Percentiles rank a stretch among this genome's conserved stretches.
Conservation (phyloP, 2,113 vertebrate species). For the Prolemur simus region DNA sequence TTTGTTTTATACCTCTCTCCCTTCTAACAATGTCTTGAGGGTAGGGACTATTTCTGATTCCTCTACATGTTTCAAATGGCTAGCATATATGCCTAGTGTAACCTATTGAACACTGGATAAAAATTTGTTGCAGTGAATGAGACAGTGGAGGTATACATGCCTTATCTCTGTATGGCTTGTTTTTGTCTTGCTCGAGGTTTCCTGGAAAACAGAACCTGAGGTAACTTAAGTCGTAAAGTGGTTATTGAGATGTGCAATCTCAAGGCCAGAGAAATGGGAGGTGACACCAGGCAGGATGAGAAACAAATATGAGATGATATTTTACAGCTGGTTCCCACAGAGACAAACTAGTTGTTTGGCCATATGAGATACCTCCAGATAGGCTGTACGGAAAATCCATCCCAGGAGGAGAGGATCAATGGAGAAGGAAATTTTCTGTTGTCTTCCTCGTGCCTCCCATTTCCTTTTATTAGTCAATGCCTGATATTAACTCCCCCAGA, state of each 20-base stretch:
- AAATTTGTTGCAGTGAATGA: background rate
- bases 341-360: background rate
- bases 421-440: background rate
- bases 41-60: background rate
- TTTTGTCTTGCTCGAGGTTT: background rate
- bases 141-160: background rate
- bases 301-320: background rate
- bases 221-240: background rate
- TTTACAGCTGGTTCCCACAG: background rate
- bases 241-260: background rate
- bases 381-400: background rate
- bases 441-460: background rate
- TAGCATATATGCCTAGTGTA: background rate
- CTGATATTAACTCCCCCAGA: background rate
- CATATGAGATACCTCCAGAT: background rate
- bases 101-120: background rate
- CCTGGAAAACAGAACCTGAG: background rate
- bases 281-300: background rate
- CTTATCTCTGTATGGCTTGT: background rate
- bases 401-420: background rate
- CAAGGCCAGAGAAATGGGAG: background rate
- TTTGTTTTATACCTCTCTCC: background rate
- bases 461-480: background rate
- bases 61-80: background rate
- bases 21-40: background rate